These are phyloP conservation scores for Tachuris rubrigastra DNA, from an alignment of 2,113 vertebrate species.

Conservation along the genomic window DNA sequence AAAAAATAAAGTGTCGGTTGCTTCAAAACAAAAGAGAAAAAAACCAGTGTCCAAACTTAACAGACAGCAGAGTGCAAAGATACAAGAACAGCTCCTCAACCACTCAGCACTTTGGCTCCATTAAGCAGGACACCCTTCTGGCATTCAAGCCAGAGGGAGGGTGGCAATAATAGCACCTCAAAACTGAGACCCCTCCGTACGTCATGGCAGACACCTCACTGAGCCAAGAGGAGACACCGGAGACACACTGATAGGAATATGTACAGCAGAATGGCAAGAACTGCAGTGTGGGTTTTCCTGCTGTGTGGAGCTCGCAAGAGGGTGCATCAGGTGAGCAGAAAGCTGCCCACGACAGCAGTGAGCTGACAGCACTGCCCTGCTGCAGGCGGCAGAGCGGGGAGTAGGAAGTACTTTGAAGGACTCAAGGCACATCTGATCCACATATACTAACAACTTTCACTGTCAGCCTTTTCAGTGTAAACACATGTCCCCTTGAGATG, in stretches of 20 bases:
- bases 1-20: not conserved
- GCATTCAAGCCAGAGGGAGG: not conserved
- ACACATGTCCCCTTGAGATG: not conserved
- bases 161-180: not conserved
- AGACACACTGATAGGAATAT: rapidly evolving
- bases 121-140: not conserved
- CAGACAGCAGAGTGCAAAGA: not conserved
- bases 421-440: not conserved
- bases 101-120: not conserved
- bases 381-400: not conserved
- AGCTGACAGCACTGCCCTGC: not conserved
- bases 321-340: not conserved
- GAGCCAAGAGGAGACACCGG: not conserved
- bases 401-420: not conserved
- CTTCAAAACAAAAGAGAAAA: not conserved
- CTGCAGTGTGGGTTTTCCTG: rapidly evolving
- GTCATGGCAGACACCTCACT: not conserved
- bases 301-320: not conserved
- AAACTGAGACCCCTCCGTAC: not conserved
- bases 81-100: not conserved
- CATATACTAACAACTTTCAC: not conserved
- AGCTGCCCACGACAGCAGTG: not conserved
- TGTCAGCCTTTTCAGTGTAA: not conserved
- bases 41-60: not conserved
- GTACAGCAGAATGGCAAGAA: not conserved